Percentiles rank a stretch among this genome's conserved stretches.
Evolutionary conservation across 2,888 invertebrate genomes (phyloP).

Genomic region (Hypolimnas misippus): DNA sequence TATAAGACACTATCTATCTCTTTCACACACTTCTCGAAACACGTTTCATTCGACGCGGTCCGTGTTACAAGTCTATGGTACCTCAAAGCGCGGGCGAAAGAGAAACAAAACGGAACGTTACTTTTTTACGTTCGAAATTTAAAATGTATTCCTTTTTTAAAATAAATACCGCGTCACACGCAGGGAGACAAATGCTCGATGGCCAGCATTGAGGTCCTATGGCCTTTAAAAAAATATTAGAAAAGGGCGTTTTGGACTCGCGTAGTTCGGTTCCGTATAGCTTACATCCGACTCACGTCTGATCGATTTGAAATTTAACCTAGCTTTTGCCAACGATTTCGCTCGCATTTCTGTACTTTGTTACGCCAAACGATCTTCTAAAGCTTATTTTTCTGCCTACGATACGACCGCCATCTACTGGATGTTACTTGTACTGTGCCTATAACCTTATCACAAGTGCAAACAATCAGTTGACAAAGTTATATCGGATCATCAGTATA

Average conservation of each 20-base stretch:
- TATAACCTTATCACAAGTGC: too few species aligned
- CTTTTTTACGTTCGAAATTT: constrained; percentile 57
- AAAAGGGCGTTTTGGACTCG: constrained; percentile 9
- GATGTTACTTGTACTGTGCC: too few species aligned
- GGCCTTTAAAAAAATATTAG: constrained; percentile 28
- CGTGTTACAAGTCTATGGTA: constrained; percentile 28
- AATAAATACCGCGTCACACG: constrained; percentile 58
- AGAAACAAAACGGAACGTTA: constrained; percentile 62
- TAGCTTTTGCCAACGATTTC: too few species aligned
- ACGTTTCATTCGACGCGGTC: not conserved
- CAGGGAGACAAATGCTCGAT: constrained; percentile 67
- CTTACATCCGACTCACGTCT: too few species aligned
- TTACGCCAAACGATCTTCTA: too few species aligned
- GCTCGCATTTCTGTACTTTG: too few species aligned
- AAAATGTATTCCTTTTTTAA: constrained; percentile 58
- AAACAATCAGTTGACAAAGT: too few species aligned
- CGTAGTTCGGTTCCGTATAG: too few species aligned
- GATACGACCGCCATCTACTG: too few species aligned
- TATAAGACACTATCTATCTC: constrained; percentile 9
- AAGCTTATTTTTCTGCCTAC: too few species aligned
- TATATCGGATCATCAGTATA: too few species aligned
- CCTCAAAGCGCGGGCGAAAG: constrained; percentile 52
- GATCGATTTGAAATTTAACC: too few species aligned
- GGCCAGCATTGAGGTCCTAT: constrained; percentile 25
- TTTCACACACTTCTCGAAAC: not conserved